Percentiles rank a stretch among this genome's conserved stretches.
Conservation (phyloP, 2,888 invertebrate species). For the Hypsopygia costalis region DNA sequence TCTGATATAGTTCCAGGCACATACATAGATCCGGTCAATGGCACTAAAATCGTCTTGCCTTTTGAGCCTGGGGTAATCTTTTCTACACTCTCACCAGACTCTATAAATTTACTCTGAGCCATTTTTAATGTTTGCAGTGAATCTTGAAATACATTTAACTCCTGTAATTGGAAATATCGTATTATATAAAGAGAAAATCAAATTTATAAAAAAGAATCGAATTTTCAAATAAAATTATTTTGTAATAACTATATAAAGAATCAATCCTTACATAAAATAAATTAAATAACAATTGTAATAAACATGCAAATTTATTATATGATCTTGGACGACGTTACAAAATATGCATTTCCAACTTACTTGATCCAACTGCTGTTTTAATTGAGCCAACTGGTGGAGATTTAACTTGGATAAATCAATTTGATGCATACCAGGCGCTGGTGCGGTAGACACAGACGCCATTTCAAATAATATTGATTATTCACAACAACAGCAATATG, state of each 20-base stretch:
- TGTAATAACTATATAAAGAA: too few species aligned
- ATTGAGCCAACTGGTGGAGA: slow-evolving; percentile 89
- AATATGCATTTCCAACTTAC: too few species aligned
- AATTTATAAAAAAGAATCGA: too few species aligned
- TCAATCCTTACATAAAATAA: too few species aligned
- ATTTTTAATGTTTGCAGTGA: slow-evolving; percentile 94
- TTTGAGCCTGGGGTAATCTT: slow-evolving; percentile 88
- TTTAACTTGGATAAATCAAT: slow-evolving; percentile 90
- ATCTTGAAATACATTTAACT: slow-evolving; percentile 92
- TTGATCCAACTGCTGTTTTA: slow-evolving; percentile 94
- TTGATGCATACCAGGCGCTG: slow-evolving; percentile 85
- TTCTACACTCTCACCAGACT: slow-evolving; percentile 91
- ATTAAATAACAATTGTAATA: too few species aligned
- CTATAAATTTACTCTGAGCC: slow-evolving; percentile 94
- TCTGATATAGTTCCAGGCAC: slow-evolving; percentile 94
- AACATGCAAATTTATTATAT: too few species aligned
- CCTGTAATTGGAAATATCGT: slow-evolving; percentile 72
- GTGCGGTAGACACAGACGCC: slow-evolving; percentile 82
- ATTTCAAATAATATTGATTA: slow-evolving; percentile 46
- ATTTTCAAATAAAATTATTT: too few species aligned
- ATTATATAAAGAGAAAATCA: too few species aligned
- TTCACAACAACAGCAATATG: too few species aligned
- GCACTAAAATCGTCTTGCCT: slow-evolving; percentile 94
- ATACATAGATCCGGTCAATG: slow-evolving; percentile 98
- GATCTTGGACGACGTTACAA: too few species aligned